phyloP scores from a whole-genome alignment of 1,140 invertebrate genomes.

The Semibalanus balanoides region DNA sequence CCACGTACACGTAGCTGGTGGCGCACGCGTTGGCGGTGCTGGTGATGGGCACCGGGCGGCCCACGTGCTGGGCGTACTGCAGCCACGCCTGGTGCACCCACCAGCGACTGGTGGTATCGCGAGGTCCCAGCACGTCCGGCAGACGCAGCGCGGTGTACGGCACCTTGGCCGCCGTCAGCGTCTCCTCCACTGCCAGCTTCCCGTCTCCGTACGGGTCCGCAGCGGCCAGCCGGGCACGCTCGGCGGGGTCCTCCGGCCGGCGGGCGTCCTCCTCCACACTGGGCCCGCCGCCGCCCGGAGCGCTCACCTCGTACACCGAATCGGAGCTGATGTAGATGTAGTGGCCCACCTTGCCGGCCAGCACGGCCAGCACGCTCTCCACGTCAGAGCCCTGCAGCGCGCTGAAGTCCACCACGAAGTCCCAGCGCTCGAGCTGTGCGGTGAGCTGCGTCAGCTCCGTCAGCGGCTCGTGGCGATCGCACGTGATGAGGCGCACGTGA shows the following conservation, averaged over 20 bases:
- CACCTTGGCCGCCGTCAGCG: background rate
- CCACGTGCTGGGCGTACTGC: slow-evolving; percentile 24
- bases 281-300: slow-evolving; percentile 4
- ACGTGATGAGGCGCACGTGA: slow-evolving; percentile 6
- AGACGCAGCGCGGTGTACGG: slow-evolving; percentile 29
- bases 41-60: slow-evolving; percentile 28
- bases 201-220: slow-evolving; percentile 12
- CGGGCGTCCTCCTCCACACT: slow-evolving; percentile 10
- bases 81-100: slow-evolving; percentile 39
- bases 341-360: slow-evolving; percentile 10
- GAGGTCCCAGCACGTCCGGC: slow-evolving; percentile 36
- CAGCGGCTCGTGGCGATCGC: slow-evolving; percentile 11
- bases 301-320: slow-evolving; percentile 11
- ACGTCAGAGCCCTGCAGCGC: slow-evolving; percentile 6
- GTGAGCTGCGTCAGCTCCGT: slow-evolving; percentile 7
- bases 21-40: slow-evolving; percentile 22
- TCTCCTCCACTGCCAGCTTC: slow-evolving; percentile 12
- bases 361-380: slow-evolving; percentile 6
- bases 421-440: slow-evolving; percentile 2
- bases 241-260: slow-evolving; percentile 10
- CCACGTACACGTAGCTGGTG: slow-evolving; percentile 34
- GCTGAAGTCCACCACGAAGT: slow-evolving; percentile 11
- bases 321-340: slow-evolving; percentile 14
- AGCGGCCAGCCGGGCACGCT: slow-evolving; percentile 5
- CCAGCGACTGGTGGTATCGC: slow-evolving; percentile 35